Conservation (phyloP, 2,113 vertebrate genomes). For the Capra hircus region DNA sequence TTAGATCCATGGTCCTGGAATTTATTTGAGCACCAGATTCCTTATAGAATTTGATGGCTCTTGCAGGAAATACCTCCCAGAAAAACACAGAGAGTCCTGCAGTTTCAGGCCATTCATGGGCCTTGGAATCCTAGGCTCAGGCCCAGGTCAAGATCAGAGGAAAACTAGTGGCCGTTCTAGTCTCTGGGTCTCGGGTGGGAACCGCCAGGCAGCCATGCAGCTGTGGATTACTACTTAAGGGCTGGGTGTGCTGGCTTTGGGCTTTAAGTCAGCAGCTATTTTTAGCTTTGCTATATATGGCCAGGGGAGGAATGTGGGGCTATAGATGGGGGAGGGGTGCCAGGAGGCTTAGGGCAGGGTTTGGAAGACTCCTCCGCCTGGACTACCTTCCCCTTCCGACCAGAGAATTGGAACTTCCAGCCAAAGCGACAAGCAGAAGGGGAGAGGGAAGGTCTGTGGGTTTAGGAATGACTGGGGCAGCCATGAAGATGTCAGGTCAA, state of each 20-base stretch:
- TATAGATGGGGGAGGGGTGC: not conserved
- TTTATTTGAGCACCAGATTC: not conserved
- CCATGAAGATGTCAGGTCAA: not conserved
- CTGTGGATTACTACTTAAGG: not conserved
- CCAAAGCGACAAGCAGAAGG: not conserved
- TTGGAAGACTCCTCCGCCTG: not conserved
- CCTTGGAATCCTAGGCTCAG: not conserved
- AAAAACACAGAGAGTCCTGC: not conserved
- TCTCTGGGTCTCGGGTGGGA: not conserved
- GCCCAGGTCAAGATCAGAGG: not conserved
- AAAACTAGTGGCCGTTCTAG: not conserved
- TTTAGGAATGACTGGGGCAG: not conserved
- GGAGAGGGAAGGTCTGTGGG: not conserved
- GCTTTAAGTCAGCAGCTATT: constrained; percentile 70
- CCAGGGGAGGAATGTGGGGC: constrained; percentile 45
- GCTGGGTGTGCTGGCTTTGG: not conserved
- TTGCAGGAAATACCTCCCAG: not conserved
- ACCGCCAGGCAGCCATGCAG: not conserved
- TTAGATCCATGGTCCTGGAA: not conserved
- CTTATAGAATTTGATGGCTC: not conserved
- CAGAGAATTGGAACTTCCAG: not conserved
- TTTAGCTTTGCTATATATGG: constrained; percentile 77
- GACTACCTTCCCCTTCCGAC: not conserved
- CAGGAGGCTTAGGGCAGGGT: not conserved
- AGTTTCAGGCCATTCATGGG: not conserved